phyloP scores from a whole-genome alignment of 2,797 vertebrate species.

The Steatocranus sp. region DNA sequence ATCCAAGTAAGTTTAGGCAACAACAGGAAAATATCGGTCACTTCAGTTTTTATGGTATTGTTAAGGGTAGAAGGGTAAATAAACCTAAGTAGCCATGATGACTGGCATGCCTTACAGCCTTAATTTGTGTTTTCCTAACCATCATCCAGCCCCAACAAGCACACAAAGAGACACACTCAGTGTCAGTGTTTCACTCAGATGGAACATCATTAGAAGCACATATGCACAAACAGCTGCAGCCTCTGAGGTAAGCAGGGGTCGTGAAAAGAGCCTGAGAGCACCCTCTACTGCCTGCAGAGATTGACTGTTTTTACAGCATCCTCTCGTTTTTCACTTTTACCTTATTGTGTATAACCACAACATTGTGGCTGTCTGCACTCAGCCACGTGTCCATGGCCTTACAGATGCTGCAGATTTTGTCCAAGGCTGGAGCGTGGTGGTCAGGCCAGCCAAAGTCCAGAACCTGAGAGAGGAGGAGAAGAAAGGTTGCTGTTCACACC shows the following conservation, averaged over 20 bases:
- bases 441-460: constrained; percentile 98
- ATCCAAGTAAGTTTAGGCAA: constrained; percentile 22
- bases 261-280: constrained; percentile 24
- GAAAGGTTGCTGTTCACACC: not conserved
- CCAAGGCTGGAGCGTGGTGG: constrained; percentile 92
- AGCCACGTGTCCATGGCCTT: constrained; percentile 99
- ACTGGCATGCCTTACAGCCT: not conserved
- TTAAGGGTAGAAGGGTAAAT: constrained; percentile 25
- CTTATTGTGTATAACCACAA: constrained; percentile 96
- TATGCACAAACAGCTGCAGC: constrained; percentile 14
- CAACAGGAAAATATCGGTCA: constrained; percentile 23
- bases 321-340: constrained; percentile 57
- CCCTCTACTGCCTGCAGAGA: constrained; percentile 30
- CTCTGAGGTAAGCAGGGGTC: not conserved
- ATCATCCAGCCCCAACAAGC: not conserved
- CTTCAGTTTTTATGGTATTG: constrained; percentile 11
- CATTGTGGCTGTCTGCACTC: constrained; percentile 84
- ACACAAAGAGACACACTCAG: constrained; percentile 4
- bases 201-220: not conserved
- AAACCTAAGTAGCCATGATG: constrained; percentile 19
- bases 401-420: constrained; percentile 98
- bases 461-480: constrained; percentile 71
- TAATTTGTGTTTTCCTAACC: constrained; percentile 43
- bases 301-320: not conserved
- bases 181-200: not conserved